Conservation (phyloP, 2,797 vertebrate genomes). For the Xenops minutus region DNA sequence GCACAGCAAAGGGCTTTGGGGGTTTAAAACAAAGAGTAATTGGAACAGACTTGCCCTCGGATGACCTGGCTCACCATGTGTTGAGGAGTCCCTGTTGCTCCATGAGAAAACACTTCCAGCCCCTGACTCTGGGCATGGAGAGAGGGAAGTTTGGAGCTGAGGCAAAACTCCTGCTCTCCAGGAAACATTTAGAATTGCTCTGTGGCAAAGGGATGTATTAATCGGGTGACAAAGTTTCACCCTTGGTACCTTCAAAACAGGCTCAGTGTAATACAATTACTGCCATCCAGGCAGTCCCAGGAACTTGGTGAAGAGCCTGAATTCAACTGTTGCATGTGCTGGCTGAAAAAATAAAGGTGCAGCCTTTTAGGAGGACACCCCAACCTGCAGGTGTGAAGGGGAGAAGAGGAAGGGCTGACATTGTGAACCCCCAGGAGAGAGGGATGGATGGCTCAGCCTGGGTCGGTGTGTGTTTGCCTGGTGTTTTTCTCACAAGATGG, state of each 20-base stretch:
- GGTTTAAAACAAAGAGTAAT: conserved; percentile 46
- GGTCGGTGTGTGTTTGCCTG: background rate
- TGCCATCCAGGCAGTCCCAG: background rate
- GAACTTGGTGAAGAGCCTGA: background rate
- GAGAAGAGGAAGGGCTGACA: background rate
- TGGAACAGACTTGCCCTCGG: conserved; percentile 23
- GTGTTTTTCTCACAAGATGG: background rate
- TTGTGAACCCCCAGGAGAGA: background rate
- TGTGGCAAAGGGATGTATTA: background rate
- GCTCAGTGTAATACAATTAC: background rate
- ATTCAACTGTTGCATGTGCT: background rate
- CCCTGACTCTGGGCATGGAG: background rate
- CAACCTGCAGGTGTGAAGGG: fast-evolving
- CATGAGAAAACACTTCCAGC: background rate
- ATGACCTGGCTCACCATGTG: background rate
- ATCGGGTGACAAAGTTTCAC: background rate
- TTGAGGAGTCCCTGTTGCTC: background rate
- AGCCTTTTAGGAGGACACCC: background rate
- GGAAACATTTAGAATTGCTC: background rate
- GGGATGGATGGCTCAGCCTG: background rate
- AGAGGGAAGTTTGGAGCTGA: background rate
- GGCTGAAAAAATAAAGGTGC: background rate
- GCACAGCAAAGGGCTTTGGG: conserved; percentile 39
- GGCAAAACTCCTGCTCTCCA: background rate
- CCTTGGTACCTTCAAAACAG: background rate